phyloP scores from a whole-genome alignment of 2,113 vertebrate species.

The Syrmaticus mikado region DNA sequence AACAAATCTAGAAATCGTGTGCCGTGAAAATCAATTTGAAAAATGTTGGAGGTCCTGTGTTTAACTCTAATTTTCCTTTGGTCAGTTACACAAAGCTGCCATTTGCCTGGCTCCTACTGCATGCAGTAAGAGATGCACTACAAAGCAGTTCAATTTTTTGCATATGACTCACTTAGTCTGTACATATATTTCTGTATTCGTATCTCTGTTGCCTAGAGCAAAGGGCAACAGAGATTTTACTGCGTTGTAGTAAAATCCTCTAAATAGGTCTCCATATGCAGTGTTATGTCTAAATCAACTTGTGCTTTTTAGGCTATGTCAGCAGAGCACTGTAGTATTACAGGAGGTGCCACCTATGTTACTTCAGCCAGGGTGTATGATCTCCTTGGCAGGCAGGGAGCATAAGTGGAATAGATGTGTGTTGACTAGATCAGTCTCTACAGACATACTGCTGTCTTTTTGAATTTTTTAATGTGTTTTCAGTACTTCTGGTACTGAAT shows the following conservation, averaged over 20 bases:
- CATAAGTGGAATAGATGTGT: not conserved
- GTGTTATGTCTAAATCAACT: not conserved
- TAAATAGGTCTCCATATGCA: not conserved
- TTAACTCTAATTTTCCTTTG: not conserved
- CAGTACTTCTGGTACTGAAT: not conserved
- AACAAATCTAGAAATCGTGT: not conserved
- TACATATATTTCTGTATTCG: not conserved
- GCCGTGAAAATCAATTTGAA: not conserved
- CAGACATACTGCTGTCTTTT: not conserved
- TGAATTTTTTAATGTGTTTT: not conserved
- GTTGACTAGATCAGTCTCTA: not conserved
- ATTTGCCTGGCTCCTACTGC: not conserved
- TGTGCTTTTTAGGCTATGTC: not conserved
- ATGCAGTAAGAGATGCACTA: not conserved
- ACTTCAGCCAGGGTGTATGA: not conserved
- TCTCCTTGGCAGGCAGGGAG: not conserved
- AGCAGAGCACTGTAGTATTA: not conserved
- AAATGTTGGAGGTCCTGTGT: not conserved
- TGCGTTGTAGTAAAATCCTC: not conserved
- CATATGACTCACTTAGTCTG: not conserved
- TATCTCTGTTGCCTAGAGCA: not conserved
- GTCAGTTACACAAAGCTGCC: not conserved
- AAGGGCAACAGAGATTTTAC: not conserved
- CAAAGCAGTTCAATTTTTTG: not conserved
- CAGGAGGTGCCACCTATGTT: not conserved